Conservation (phyloP, 2,113 vertebrate genomes). For the Stigmatopora nigra region DNA sequence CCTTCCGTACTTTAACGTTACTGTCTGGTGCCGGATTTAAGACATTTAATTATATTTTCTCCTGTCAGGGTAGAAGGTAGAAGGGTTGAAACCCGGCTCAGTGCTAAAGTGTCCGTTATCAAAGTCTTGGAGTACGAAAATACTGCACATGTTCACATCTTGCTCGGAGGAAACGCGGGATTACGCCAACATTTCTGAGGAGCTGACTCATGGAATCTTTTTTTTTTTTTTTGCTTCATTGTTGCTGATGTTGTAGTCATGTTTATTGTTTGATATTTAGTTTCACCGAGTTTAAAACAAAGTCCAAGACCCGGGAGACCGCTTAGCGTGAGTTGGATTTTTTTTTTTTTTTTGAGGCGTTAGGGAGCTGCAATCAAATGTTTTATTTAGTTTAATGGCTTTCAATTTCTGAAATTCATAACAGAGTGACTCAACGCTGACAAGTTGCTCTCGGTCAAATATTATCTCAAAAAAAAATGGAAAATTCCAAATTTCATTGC, state of each 20-base stretch:
- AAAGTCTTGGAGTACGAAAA: slow-evolving; percentile 12
- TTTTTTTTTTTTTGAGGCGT: no score
- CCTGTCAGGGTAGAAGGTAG: slow-evolving; percentile 45
- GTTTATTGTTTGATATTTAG: slow-evolving; percentile 22
- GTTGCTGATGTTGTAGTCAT: slow-evolving; percentile 15
- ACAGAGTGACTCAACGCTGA: neutral
- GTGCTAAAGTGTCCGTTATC: slow-evolving; percentile 53
- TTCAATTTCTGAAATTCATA: slow-evolving; percentile 7
- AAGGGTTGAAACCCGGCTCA: slow-evolving; percentile 37
- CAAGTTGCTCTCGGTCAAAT: slow-evolving; percentile 6
- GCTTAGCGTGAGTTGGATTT: neutral
- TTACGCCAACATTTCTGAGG: slow-evolving; percentile 24
- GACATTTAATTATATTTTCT: slow-evolving; percentile 64
- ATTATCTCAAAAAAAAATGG: no score
- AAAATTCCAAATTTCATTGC: neutral
- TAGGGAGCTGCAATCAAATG: neutral
- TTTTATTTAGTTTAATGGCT: neutral
- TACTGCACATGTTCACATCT: slow-evolving; percentile 13
- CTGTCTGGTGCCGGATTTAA: slow-evolving; percentile 25
- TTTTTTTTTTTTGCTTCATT: neutral
- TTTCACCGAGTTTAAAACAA: slow-evolving; percentile 18
- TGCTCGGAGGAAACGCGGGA: slow-evolving; percentile 3
- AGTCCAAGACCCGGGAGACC: slow-evolving; percentile 8
- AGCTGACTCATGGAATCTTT: slow-evolving; percentile 19
- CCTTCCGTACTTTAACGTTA: slow-evolving; percentile 31